Evolutionary conservation across 1,140 invertebrate genomes (phyloP), one percentile per base, ranked within the genome.

Genomic region (Aphidius ervi): DNA sequence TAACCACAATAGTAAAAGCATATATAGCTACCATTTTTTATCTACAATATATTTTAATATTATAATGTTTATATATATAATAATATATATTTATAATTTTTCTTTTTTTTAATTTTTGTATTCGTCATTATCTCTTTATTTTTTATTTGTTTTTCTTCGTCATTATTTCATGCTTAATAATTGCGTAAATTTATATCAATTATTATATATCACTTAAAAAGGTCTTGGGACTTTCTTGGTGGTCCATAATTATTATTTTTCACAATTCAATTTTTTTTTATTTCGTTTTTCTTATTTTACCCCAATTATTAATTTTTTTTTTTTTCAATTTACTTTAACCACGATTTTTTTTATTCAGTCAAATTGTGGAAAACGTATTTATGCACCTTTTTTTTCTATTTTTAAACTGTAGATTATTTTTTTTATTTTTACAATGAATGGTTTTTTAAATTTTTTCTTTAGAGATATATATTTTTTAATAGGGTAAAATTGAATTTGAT

Each of bases 11-110:
- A 76, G 67, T 78, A 76, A 78, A 79, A 80, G 76, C 78, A 76
- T 76, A 77, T 70, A 73, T 75, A 78, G 74, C 75, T 77, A 78
- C 74, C 71, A 73, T 75, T 70, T 68, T 76, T 69, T 80, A 80
- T 79, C 78, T 80, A 80, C 78, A 80, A 78, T 78, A 77, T 77
- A 78, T 70, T 77, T 77, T 64, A 69, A 61, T 72, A 63, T 68
- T 58, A 50, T 20, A 59, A 39, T 5, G 61, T 65, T 56, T 46
- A 16, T 16, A 64, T 52, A 53, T 64, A 66, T 59, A 53, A 66
- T 63, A 56, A 49, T 63, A 56, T 55, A 42, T 59, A 47, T 43
- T 37, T 40, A 57, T 48, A 43, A 16, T 59, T 43, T 43, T 43
- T 43, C 2, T 43, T 43, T 43, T 43, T 43, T 7, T 43, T 43